Conservation (phyloP, 2,888 invertebrate species). For the Laspeyria flexula region DNA sequence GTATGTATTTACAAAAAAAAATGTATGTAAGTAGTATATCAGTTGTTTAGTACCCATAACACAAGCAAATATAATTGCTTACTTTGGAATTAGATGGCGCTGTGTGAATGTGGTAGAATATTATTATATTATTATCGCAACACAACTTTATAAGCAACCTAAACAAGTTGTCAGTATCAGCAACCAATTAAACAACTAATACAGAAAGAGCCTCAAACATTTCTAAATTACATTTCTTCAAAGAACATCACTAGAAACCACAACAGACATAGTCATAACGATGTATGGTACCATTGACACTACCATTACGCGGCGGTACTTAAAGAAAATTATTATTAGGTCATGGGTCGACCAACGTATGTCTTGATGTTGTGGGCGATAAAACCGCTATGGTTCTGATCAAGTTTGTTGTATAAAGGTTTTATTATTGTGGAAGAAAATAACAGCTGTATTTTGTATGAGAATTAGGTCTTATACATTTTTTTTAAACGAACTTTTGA, state of each 20-base stretch:
- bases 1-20: too few species aligned
- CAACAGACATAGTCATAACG: conserved; percentile 34
- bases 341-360: conserved; percentile 42
- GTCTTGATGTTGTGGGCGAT: conserved; percentile 28
- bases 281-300: conserved; percentile 38
- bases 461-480: too few species aligned
- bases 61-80: too few species aligned
- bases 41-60: too few species aligned
- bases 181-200: too few species aligned
- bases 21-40: too few species aligned
- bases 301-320: conserved; percentile 27
- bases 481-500: too few species aligned
- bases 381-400: conserved; percentile 32
- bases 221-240: conserved; percentile 14
- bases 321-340: conserved; percentile 48
- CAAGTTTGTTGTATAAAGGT: conserved; percentile 12
- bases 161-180: too few species aligned
- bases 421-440: background rate
- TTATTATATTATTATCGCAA: too few species aligned
- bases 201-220: background rate
- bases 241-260: conserved; percentile 22
- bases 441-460: background rate
- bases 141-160: too few species aligned
- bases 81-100: too few species aligned
- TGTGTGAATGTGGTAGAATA: too few species aligned